phyloP scores from a whole-genome alignment of 2,888 invertebrate genomes.

The Pachliopta kotzebuea region DNA sequence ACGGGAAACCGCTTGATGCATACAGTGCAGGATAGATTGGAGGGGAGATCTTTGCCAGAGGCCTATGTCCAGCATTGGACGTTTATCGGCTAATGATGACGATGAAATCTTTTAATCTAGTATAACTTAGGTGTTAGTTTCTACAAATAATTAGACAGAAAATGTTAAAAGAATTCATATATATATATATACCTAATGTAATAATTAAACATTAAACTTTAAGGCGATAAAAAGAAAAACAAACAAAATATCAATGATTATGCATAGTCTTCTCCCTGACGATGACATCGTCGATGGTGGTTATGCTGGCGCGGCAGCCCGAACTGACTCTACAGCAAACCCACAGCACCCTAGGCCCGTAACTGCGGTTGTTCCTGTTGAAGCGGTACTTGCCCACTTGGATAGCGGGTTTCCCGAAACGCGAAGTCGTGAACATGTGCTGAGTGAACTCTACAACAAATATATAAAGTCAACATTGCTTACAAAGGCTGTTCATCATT shows the following conservation, averaged over 20 bases:
- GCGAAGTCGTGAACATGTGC: slow-evolving; percentile 36
- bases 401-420: slow-evolving; percentile 40
- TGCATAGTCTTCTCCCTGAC: slow-evolving; percentile 37
- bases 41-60: too few relatives aligned
- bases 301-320: slow-evolving; percentile 39
- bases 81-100: too few relatives aligned
- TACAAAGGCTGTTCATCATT: neutral
- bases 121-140: too few relatives aligned
- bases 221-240: neutral
- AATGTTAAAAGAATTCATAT: too few relatives aligned
- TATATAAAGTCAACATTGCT: neutral
- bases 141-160: too few relatives aligned
- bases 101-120: too few relatives aligned
- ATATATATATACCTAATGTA: neutral
- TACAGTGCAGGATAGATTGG: too few relatives aligned
- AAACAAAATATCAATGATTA: slow-evolving; percentile 36
- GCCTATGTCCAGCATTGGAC: too few relatives aligned
- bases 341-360: slow-evolving; percentile 34
- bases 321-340: slow-evolving; percentile 38
- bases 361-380: slow-evolving; percentile 37
- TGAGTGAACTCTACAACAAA: slow-evolving; percentile 12
- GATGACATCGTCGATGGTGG: slow-evolving; percentile 38
- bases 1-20: too few relatives aligned
- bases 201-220: neutral
- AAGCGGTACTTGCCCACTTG: slow-evolving; percentile 39